Evolutionary conservation across 2,797 vertebrate species (phyloP).

Genomic region (Takifugu rubripes): DNA sequence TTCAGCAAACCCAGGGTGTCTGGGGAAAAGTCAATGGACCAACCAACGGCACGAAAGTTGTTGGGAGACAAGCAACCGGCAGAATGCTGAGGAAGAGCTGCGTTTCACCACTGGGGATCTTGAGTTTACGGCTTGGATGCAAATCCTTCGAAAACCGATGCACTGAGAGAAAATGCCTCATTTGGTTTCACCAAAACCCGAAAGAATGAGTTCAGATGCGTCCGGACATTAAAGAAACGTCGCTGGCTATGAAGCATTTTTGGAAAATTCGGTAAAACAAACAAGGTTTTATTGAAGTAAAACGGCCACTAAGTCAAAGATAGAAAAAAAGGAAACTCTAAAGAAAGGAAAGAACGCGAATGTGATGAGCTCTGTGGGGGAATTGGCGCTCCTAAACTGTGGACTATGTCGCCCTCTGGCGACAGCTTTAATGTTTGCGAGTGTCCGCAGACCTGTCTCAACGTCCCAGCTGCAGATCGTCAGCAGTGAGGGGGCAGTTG

Average conservation of each 20-base stretch:
- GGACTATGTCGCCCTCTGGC: slow-evolving; percentile 73
- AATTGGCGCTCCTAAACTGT: not conserved
- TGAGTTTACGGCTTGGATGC: too few relatives aligned
- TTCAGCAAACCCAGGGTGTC: slow-evolving; percentile 40
- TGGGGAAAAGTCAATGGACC: not conserved
- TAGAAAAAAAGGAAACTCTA: not conserved
- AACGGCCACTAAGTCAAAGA: too few relatives aligned
- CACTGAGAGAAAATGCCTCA: too few relatives aligned
- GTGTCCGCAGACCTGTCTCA: not conserved
- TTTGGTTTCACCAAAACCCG: too few relatives aligned
- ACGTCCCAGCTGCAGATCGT: not conserved
- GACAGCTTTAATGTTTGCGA: slow-evolving; percentile 3
- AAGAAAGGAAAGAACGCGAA: not conserved
- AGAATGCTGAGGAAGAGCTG: not conserved
- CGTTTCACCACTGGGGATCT: too few relatives aligned
- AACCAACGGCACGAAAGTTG: not conserved
- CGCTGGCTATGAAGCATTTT: not conserved
- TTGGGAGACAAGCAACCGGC: not conserved
- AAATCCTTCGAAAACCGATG: too few relatives aligned
- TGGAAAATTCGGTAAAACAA: not conserved
- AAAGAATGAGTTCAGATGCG: too few relatives aligned
- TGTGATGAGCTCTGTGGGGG: not conserved
- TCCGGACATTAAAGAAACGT: too few relatives aligned
- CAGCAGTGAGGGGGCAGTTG: too few relatives aligned
- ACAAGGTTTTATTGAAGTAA: not conserved